phyloP scores from a whole-genome alignment of 2,113 vertebrate genomes.

The Scytalopus superciliaris region DNA sequence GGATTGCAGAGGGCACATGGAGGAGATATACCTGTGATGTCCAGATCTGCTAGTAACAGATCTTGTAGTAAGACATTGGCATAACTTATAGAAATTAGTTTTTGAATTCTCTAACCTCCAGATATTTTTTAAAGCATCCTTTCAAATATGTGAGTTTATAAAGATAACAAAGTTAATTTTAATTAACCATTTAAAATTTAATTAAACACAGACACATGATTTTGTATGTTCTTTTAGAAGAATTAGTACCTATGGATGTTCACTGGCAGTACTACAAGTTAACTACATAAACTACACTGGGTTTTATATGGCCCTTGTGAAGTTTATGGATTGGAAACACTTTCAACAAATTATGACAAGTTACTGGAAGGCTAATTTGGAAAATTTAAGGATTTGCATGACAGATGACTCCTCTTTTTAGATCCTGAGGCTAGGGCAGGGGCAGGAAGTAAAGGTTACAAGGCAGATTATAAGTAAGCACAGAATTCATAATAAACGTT shows the following conservation, averaged over 20 bases:
- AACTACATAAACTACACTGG: not conserved
- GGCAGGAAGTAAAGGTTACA: not conserved
- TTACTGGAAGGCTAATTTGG: not conserved
- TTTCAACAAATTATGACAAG: not conserved
- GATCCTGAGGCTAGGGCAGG: not conserved
- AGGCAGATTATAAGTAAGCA: not conserved
- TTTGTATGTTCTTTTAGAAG: not conserved
- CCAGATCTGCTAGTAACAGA: not conserved
- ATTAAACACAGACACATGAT: not conserved
- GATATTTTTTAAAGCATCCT: not conserved
- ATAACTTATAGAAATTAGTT: not conserved
- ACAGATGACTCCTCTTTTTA: not conserved
- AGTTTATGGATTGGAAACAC: not conserved
- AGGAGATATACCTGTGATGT: not conserved
- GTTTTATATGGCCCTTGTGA: not conserved
- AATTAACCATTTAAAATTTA: not conserved
- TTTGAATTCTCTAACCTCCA: not conserved
- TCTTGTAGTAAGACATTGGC: not conserved
- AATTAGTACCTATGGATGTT: not conserved
- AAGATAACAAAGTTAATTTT: not conserved
- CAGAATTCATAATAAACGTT: conserved; percentile 2
- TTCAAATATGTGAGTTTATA: not conserved
- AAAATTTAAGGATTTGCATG: conserved; percentile 10
- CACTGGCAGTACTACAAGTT: not conserved
- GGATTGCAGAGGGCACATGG: not conserved